Conservation (phyloP, 2,797 vertebrate species). For the Cirrhinus molitorella region DNA sequence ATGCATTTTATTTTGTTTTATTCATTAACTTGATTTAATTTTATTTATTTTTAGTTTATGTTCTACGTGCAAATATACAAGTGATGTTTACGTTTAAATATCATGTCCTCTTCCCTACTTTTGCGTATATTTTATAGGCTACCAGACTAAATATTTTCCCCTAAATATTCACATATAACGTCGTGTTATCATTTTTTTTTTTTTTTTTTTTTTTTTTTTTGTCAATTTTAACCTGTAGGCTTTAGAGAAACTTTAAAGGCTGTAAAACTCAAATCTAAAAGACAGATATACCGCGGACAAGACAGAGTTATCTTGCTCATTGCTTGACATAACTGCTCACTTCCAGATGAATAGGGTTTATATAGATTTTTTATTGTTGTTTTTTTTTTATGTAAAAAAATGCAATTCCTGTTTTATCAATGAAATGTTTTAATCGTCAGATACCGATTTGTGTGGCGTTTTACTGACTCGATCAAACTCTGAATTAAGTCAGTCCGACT, state of each 20-base stretch:
- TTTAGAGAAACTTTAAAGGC: background rate
- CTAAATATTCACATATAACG: background rate
- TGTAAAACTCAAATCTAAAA: background rate
- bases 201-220: background rate
- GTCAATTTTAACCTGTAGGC: background rate
- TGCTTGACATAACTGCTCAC: background rate
- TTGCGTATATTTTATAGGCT: background rate
- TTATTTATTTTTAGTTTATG: background rate
- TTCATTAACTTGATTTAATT: too few relatives aligned
- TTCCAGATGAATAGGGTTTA: background rate
- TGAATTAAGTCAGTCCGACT: background rate
- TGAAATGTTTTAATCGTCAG: background rate
- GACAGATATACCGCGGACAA: background rate
- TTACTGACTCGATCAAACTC: background rate
- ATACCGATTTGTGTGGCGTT: background rate
- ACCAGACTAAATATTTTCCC: background rate
- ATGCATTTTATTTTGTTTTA: background rate
- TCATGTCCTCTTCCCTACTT: background rate
- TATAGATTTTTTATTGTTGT: background rate
- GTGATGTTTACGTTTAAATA: background rate
- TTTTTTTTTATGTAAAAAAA: background rate
- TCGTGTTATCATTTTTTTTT: background rate
- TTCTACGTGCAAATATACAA: background rate
- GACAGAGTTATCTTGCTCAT: too few relatives aligned
- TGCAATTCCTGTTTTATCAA: background rate